phyloP scores from a whole-genome alignment of 2,888 invertebrate genomes.

The Drosophila setosimentum region DNA sequence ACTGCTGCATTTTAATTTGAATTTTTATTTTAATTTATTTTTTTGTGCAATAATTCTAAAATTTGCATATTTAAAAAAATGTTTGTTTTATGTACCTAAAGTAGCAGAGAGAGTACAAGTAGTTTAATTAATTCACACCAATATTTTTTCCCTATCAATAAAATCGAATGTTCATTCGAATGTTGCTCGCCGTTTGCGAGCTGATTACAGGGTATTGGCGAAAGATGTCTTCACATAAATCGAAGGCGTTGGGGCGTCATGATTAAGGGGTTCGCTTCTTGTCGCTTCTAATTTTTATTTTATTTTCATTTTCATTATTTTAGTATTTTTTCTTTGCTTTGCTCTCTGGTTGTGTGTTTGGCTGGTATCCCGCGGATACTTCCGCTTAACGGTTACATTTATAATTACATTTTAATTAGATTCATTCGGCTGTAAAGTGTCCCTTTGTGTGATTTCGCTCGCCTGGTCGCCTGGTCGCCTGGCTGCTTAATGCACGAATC shows the following conservation, averaged over 20 bases:
- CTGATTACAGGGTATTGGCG: conserved; percentile 14
- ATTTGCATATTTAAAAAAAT: not conserved
- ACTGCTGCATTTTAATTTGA: not conserved
- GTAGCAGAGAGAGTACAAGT: not conserved
- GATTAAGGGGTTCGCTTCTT: conserved; percentile 78
- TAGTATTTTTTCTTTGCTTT: conserved; percentile 28
- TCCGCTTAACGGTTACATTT: conserved; percentile 84
- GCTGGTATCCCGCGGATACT: conserved; percentile 84
- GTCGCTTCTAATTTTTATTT: conserved; percentile 78
- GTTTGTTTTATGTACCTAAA: not conserved
- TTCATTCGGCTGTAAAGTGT: conserved; percentile 86
- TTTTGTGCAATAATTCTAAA: no score
- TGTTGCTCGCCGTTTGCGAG: no score
- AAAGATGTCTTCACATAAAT: conserved; percentile 59
- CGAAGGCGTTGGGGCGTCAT: conserved; percentile 77
- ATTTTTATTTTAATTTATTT: no score
- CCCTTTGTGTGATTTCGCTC: conserved; percentile 83
- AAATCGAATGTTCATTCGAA: not conserved
- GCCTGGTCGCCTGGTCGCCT: conserved; percentile 56
- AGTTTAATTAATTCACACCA: not conserved
- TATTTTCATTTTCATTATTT: conserved; percentile 72
- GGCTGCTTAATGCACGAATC: conserved; percentile 69
- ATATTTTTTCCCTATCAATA: not conserved
- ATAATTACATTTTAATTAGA: conserved; percentile 86
- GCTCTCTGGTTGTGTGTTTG: conserved; percentile 42